Evolutionary conservation across 2,888 invertebrate genomes (phyloP).

Genomic region (Drosophila falleni): DNA sequence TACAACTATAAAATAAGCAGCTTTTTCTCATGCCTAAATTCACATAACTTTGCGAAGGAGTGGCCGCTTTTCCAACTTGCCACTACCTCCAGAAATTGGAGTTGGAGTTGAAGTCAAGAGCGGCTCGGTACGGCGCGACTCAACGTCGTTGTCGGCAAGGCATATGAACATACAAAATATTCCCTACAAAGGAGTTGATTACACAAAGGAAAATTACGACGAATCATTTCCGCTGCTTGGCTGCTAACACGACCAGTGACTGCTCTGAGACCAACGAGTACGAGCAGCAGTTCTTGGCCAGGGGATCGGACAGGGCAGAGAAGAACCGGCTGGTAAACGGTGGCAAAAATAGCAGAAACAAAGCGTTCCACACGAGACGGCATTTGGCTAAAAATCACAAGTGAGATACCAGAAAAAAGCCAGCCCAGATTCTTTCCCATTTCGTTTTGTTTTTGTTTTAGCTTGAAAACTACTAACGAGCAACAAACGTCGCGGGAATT

Average conservation of each 20-base stretch:
- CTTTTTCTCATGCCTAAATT: conserved; percentile 48
- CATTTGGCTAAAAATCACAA: conserved; percentile 59
- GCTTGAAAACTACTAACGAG: conserved; percentile 66
- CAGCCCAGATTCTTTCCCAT: conserved; percentile 32
- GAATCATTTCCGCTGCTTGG: conserved; percentile 85
- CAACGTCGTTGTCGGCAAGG: conserved; percentile 44
- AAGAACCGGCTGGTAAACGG: conserved; percentile 58
- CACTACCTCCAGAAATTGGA: background rate
- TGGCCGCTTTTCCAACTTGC: conserved; percentile 11
- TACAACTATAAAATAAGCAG: conserved; percentile 41
- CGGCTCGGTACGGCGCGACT: conserved; percentile 36
- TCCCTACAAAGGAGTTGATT: conserved; percentile 84
- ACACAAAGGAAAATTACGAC: conserved; percentile 85
- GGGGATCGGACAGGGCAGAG: conserved; percentile 3
- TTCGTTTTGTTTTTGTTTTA: conserved; percentile 25
- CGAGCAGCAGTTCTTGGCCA: background rate
- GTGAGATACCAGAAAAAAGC: conserved; percentile 67
- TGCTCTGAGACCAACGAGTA: conserved; percentile 39
- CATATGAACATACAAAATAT: conserved; percentile 81
- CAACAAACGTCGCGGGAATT: conserved; percentile 52
- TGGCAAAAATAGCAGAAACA: conserved; percentile 74
- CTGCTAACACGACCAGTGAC: conserved; percentile 79
- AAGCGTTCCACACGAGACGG: conserved; percentile 52
- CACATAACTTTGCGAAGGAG: conserved; percentile 40
- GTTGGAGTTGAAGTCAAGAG: conserved; percentile 37